Percentiles rank a stretch among this genome's conserved stretches.
phyloP scores from a whole-genome alignment of 1,140 invertebrate genomes.

The Pseudomyrmex cubaensis region DNA sequence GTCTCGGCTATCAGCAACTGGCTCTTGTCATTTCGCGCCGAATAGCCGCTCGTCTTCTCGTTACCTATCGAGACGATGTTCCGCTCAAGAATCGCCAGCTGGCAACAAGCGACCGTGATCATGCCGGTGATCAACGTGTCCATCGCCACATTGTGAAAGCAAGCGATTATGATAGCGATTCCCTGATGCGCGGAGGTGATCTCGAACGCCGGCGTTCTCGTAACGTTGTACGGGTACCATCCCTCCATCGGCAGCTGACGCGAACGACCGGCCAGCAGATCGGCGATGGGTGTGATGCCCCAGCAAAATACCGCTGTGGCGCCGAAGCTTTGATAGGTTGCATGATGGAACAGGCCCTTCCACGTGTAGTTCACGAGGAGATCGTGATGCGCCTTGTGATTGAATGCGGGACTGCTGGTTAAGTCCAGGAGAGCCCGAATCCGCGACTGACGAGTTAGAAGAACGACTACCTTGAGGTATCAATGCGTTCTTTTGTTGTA shows the following conservation, averaged over 20 bases:
- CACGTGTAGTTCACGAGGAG: slow-evolving; percentile 69
- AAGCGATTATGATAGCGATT: slow-evolving; percentile 79
- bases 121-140: slow-evolving; percentile 84
- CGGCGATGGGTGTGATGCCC: slow-evolving; percentile 66
- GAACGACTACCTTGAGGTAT: slow-evolving; percentile 53
- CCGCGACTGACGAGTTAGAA: slow-evolving; percentile 62
- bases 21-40: neutral
- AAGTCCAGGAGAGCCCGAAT: slow-evolving; percentile 71
- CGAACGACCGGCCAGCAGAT: slow-evolving; percentile 52
- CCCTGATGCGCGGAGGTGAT: slow-evolving; percentile 84
- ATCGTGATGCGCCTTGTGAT: slow-evolving; percentile 60
- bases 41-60: neutral
- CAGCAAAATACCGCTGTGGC: slow-evolving; percentile 64
- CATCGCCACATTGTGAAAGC: slow-evolving; percentile 83
- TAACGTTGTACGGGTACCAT: slow-evolving; percentile 85
- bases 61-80: slow-evolving; percentile 65
- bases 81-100: slow-evolving; percentile 71
- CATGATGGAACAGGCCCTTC: slow-evolving; percentile 75
- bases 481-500: neutral
- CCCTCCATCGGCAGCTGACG: slow-evolving; percentile 70
- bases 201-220: slow-evolving; percentile 83
- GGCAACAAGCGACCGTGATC: slow-evolving; percentile 83
- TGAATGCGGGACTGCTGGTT: slow-evolving; percentile 63
- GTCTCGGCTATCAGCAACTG: too few relatives aligned
- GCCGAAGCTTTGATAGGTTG: slow-evolving; percentile 72